Percentiles rank a stretch among this genome's conserved stretches.
Conservation (phyloP, 2,113 vertebrate genomes). For the Scopus umbretta region DNA sequence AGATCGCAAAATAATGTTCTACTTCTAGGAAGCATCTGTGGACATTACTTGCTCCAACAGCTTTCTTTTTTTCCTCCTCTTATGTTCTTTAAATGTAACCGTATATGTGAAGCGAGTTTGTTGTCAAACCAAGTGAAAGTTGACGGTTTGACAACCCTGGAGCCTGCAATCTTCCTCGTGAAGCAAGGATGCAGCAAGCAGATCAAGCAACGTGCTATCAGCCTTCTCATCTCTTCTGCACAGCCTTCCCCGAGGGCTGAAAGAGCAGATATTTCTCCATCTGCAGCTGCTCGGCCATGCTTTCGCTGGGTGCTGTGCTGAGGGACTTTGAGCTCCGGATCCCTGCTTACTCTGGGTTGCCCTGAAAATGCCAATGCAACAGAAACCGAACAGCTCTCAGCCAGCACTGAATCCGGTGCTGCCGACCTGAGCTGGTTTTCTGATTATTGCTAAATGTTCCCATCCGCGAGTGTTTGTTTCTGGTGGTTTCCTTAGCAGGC, state of each 20-base stretch:
- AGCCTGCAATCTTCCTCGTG: not conserved
- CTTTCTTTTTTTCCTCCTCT: conserved; percentile 38
- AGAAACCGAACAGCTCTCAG: not conserved
- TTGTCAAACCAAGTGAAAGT: conserved; percentile 59
- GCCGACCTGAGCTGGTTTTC: not conserved
- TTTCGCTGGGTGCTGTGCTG: not conserved
- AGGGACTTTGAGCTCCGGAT: not conserved
- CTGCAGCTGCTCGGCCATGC: conserved; percentile 15
- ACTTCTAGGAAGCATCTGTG: conserved; percentile 61
- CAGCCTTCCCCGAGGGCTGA: not conserved
- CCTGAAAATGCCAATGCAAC: not conserved
- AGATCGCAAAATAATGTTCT: conserved; percentile 39
- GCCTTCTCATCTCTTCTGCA: conserved; percentile 19
- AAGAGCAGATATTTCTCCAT: conserved; percentile 27
- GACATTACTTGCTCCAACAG: conserved; percentile 41
- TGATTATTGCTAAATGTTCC: not conserved
- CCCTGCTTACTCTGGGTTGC: not conserved
- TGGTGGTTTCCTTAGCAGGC: conserved; percentile 12
- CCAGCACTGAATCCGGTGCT: not conserved
- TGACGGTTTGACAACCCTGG: conserved; percentile 39
- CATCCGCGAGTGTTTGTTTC: not conserved
- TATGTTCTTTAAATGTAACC: conserved; percentile 52
- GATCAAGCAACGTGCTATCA: not conserved
- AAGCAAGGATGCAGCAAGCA: not conserved
- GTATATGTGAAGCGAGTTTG: conserved; percentile 46